These are phyloP conservation scores for Magallana nippona DNA, from an alignment of 2,888 invertebrate species.

Conservation along the genomic window DNA sequence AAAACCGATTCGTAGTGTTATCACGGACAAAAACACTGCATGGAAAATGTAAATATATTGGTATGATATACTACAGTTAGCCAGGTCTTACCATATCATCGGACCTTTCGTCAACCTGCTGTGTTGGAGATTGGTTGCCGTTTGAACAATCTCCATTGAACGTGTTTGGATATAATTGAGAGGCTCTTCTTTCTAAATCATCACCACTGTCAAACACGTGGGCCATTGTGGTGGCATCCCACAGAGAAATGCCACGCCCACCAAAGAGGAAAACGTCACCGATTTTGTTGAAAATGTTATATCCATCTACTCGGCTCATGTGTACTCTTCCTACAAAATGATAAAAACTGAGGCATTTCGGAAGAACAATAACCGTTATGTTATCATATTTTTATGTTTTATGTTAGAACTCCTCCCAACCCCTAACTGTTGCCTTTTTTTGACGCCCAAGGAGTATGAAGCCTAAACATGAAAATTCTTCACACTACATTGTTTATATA, in stretches of 20 bases:
- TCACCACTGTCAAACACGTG: constrained; percentile 37
- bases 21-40: no score
- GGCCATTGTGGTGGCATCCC: constrained; percentile 21
- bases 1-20: no score
- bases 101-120: constrained; percentile 36
- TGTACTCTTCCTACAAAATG: constrained; percentile 2
- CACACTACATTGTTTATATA: no score
- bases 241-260: constrained; percentile 43
- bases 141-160: constrained; percentile 46
- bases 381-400: no score
- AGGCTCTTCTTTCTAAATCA: constrained; percentile 37
- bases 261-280: constrained; percentile 35
- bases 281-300: background rate
- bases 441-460: no score
- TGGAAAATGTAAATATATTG: no score
- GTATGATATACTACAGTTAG: background rate
- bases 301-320: constrained; percentile 31
- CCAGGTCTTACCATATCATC: constrained; percentile 36
- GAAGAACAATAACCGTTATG: no score
- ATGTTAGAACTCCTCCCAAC: no score
- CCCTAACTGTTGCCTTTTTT: no score
- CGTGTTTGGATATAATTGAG: background rate
- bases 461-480: no score
- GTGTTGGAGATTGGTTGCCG: background rate
- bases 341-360: background rate